Conservation (phyloP, 2,888 invertebrate species). For the Chalcosyrphus nemorum region DNA sequence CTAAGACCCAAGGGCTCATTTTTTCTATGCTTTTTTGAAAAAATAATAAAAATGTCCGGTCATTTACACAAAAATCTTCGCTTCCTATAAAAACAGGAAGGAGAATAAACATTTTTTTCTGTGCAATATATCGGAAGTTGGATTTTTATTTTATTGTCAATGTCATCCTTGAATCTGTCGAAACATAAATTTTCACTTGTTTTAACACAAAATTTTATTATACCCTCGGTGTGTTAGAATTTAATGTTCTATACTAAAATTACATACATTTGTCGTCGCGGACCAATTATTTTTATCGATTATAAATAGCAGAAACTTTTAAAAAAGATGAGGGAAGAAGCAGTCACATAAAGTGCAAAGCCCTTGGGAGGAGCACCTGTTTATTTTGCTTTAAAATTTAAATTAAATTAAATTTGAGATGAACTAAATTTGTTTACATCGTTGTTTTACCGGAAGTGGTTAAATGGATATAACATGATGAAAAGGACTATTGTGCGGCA, state of each 20-base stretch:
- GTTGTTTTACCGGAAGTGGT: neutral
- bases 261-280: neutral
- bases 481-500: too few species aligned
- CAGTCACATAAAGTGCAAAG: neutral
- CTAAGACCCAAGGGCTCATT: too few species aligned
- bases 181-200: neutral
- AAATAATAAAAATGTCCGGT: too few species aligned
- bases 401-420: neutral
- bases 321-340: neutral
- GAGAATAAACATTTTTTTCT: too few species aligned
- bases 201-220: neutral
- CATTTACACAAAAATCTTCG: too few species aligned
- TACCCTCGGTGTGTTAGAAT: neutral
- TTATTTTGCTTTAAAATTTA: neutral
- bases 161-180: neutral
- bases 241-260: neutral
- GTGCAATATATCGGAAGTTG: neutral
- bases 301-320: neutral
- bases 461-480: too few species aligned
- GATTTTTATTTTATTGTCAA: neutral
- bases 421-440: neutral
- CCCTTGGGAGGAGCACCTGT: neutral
- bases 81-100: too few species aligned
- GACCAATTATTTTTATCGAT: neutral
- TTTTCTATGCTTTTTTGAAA: too few species aligned